phyloP scores from a whole-genome alignment of 2,888 invertebrate species.

The Minunthozetes semirufus region DNA sequence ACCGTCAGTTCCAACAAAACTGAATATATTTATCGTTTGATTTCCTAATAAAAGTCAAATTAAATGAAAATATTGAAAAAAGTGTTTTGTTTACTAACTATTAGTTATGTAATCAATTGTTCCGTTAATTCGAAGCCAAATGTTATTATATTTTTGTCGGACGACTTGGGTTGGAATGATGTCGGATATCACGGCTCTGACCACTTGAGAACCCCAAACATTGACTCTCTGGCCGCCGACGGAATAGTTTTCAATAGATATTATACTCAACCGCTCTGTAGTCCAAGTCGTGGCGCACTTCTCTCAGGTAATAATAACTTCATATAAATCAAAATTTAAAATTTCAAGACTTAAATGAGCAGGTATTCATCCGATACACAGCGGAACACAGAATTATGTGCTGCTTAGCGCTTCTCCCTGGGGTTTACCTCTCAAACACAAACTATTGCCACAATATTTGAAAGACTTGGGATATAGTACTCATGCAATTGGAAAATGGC shows the following conservation, averaged over 20 bases:
- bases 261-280: conserved; percentile 38
- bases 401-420: conserved; percentile 71
- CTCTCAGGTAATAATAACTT: conserved; percentile 31
- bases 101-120: too few species aligned
- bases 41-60: too few species aligned
- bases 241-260: conserved; percentile 37
- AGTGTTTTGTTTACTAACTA: too few species aligned
- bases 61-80: too few species aligned
- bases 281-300: conserved; percentile 37
- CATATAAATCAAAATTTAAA: too few species aligned
- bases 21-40: too few species aligned
- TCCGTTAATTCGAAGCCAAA: conserved; percentile 53
- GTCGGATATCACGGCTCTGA: conserved; percentile 27
- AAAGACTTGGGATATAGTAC: conserved; percentile 63
- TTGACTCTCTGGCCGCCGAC: conserved; percentile 31
- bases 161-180: conserved; percentile 58
- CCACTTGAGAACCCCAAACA: conserved; percentile 32
- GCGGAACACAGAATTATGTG: conserved; percentile 64
- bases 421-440: conserved; percentile 71
- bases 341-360: too few species aligned
- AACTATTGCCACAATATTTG: conserved; percentile 71
- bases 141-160: conserved; percentile 74
- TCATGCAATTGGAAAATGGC: conserved; percentile 78
- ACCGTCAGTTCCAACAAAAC: too few species aligned
- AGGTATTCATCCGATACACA: conserved; percentile 36